Evolutionary conservation across 2,888 invertebrate species (phyloP).

Genomic region (Orchesella flavescens): DNA sequence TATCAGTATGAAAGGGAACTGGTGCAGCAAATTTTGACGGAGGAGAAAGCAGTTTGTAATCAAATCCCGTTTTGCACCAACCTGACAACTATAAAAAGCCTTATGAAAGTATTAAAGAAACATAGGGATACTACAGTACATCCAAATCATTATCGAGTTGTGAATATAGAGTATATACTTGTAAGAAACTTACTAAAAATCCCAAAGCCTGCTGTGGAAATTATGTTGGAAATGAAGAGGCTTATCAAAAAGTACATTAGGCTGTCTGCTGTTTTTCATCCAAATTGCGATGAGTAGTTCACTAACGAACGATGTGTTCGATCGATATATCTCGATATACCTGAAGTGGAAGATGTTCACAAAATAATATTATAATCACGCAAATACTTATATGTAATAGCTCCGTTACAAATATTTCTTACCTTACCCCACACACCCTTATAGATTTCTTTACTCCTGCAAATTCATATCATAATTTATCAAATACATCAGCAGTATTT

Average conservation of each 20-base stretch:
- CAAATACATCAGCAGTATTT: too few relatives aligned
- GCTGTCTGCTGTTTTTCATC: slow-evolving; percentile 56
- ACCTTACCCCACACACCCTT: too few relatives aligned
- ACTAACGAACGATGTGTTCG: too few relatives aligned
- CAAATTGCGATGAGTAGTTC: slow-evolving; percentile 3
- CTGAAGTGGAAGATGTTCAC: too few relatives aligned
- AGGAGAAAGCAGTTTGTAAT: slow-evolving; percentile 55
- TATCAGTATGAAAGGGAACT: slow-evolving; percentile 48
- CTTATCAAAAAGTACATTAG: slow-evolving; percentile 56
- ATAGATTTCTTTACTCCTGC: too few relatives aligned
- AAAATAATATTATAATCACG: too few relatives aligned
- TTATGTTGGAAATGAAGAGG: slow-evolving; percentile 55
- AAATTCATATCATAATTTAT: too few relatives aligned
- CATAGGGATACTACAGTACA: slow-evolving; percentile 59
- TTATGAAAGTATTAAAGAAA: slow-evolving; percentile 60
- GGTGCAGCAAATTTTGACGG: slow-evolving; percentile 33
- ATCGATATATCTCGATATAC: too few relatives aligned
- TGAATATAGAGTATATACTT: slow-evolving; percentile 53
- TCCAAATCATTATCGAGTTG: slow-evolving; percentile 61
- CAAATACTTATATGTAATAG: too few relatives aligned
- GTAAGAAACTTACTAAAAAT: slow-evolving; percentile 53
- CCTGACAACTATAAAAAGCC: slow-evolving; percentile 27
- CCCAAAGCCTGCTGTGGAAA: slow-evolving; percentile 51
- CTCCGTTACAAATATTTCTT: too few relatives aligned
- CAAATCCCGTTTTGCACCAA: slow-evolving; percentile 24